Evolutionary conservation across 1,140 invertebrate species (phyloP).

Genomic region (Adelges cooleyi): DNA sequence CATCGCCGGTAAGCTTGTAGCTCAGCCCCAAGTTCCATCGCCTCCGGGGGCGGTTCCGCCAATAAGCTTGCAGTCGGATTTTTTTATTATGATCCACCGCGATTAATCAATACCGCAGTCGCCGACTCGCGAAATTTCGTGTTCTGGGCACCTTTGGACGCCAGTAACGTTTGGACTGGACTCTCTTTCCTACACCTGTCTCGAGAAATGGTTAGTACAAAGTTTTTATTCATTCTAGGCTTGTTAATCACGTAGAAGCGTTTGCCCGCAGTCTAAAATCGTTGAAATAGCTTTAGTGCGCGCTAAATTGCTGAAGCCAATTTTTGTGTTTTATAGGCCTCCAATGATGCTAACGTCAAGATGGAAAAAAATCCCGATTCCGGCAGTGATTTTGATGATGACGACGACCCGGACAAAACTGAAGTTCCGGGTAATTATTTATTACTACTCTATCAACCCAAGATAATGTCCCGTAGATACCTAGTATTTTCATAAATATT

Average conservation of each 20-base stretch:
- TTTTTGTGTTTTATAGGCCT: not conserved
- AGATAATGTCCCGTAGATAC: too few species aligned
- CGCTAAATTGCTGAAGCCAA: too few species aligned
- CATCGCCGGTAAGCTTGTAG: too few species aligned
- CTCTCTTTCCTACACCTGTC: not conserved
- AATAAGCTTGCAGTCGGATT: constrained; percentile 25
- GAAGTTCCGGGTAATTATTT: constrained; percentile 80
- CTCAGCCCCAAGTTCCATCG: not conserved
- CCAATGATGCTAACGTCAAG: constrained; percentile 30
- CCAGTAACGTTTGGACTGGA: not conserved
- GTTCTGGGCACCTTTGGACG: not conserved
- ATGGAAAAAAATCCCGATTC: constrained; percentile 58
- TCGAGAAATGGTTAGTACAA: not conserved
- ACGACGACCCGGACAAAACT: constrained; percentile 80
- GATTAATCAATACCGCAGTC: constrained; percentile 18
- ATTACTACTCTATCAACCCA: too few species aligned
- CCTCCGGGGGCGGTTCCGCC: constrained; percentile 22
- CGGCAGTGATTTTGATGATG: constrained; percentile 62
- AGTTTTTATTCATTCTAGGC: too few species aligned
- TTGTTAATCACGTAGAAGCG: too few species aligned
- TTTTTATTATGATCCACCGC: constrained; percentile 26
- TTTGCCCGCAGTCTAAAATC: too few species aligned
- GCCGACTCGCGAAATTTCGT: constrained; percentile 16
- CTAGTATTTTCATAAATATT: too few species aligned
- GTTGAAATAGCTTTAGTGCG: too few species aligned